Evolutionary conservation across 53 echinoderm and acorn worm species (phyloP).

Genomic region (Temnopleurus reevesii): DNA sequence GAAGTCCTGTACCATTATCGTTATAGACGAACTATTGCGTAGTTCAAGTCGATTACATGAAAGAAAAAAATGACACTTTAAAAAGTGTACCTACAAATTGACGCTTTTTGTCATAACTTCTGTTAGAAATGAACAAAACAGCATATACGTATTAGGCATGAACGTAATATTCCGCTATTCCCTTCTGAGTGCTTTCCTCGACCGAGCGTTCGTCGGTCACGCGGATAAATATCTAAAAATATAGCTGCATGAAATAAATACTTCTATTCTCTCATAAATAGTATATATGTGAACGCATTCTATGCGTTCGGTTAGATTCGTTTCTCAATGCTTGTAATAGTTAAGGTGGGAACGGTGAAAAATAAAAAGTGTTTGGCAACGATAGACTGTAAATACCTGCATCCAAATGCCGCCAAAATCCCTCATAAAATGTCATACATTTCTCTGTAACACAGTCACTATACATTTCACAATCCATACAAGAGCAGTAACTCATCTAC

Average conservation of each 20-base stretch:
- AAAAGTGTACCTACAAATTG: background rate
- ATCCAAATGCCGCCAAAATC: background rate
- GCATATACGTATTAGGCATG: too few species aligned
- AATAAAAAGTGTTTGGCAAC: background rate
- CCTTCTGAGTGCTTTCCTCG: background rate
- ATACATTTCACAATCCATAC: background rate
- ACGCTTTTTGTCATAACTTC: background rate
- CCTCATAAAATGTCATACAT: too few species aligned
- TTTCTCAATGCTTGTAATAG: background rate
- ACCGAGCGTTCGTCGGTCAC: background rate
- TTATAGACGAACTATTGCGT: slow-evolving; percentile 51
- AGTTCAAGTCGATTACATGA: slow-evolving; percentile 48
- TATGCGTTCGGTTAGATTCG: slow-evolving; percentile 31
- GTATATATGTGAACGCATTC: slow-evolving; percentile 15
- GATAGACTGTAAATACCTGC: background rate
- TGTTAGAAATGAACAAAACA: background rate
- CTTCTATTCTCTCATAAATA: slow-evolving; percentile 39
- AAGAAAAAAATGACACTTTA: background rate
- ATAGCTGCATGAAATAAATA: slow-evolving; percentile 60
- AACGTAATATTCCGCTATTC: background rate
- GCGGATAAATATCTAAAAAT: slow-evolving; percentile 55
- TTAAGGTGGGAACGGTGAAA: slow-evolving; percentile 21
- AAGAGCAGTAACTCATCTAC: too few species aligned
- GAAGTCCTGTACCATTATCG: slow-evolving; percentile 47
- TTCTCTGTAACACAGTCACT: background rate